Evolutionary conservation across 2,888 invertebrate genomes (phyloP).

Genomic region (Scelioninae gen. 1): DNA sequence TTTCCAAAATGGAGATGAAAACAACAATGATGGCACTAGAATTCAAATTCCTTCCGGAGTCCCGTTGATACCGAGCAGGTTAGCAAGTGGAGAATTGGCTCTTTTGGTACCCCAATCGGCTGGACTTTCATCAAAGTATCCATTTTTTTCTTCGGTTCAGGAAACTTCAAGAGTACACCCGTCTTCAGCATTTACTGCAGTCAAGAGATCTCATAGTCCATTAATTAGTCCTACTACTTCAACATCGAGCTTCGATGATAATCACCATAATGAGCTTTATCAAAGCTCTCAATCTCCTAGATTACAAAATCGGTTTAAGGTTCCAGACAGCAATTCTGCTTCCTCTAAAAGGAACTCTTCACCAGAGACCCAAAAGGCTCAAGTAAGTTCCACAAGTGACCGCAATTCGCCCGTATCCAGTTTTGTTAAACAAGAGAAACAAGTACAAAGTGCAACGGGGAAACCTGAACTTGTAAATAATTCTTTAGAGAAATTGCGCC

Average conservation of each 20-base stretch:
- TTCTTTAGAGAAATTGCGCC: slow-evolving; percentile 72
- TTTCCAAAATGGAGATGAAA: slow-evolving; percentile 83
- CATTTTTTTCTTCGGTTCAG: slow-evolving; percentile 84
- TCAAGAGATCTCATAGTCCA: slow-evolving; percentile 87
- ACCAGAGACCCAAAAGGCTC: slow-evolving; percentile 82
- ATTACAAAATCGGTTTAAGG: slow-evolving; percentile 75
- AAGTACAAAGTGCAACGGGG: slow-evolving; percentile 55
- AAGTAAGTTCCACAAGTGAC: slow-evolving; percentile 82
- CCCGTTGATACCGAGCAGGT: slow-evolving; percentile 88
- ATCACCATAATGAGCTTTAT: slow-evolving; percentile 84
- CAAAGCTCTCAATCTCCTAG: slow-evolving; percentile 77
- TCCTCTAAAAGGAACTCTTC: slow-evolving; percentile 73
- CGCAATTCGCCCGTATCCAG: slow-evolving; percentile 76
- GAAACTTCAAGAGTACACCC: slow-evolving; percentile 78
- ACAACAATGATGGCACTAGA: slow-evolving; percentile 85
- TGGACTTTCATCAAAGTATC: slow-evolving; percentile 84
- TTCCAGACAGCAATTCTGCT: slow-evolving; percentile 79
- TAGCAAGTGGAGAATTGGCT: slow-evolving; percentile 88
- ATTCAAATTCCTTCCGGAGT: slow-evolving; percentile 87
- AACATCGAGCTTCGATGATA: slow-evolving; percentile 87
- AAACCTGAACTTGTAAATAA: slow-evolving; percentile 51
- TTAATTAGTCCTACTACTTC: slow-evolving; percentile 90
- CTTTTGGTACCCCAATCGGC: slow-evolving; percentile 87
- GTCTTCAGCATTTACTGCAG: slow-evolving; percentile 84
- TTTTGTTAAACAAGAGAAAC: slow-evolving; percentile 73